These are phyloP conservation scores for Mythimna ferrago DNA, from an alignment of 2,888 invertebrate species.

Conservation along the genomic window DNA sequence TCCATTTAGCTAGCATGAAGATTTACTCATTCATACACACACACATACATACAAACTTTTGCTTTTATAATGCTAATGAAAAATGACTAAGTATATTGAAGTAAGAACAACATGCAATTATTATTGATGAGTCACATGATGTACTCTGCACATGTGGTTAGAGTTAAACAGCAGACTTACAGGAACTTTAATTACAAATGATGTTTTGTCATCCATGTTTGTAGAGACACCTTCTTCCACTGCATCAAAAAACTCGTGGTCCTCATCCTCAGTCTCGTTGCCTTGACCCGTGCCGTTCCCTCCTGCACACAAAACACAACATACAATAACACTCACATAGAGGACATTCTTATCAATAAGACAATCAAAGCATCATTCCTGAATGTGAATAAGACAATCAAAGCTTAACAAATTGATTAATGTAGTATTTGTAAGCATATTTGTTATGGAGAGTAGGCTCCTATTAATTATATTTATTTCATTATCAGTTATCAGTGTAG, in stretches of 20 bases:
- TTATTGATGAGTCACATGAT: slow-evolving; percentile 13
- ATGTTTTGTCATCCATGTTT: slow-evolving; percentile 85
- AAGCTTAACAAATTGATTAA: neutral
- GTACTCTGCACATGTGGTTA: slow-evolving; percentile 4
- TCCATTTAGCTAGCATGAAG: too few species aligned
- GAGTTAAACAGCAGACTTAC: slow-evolving; percentile 74
- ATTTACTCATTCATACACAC: too few species aligned
- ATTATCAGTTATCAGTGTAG: too few species aligned
- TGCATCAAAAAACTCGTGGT: slow-evolving; percentile 94
- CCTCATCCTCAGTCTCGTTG: slow-evolving; percentile 92
- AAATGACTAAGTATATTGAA: neutral
- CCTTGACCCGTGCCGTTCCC: slow-evolving; percentile 88
- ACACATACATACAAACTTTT: too few species aligned
- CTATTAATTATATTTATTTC: neutral
- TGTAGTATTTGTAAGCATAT: neutral
- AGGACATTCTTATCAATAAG: neutral
- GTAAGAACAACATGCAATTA: slow-evolving; percentile 11
- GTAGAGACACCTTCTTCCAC: slow-evolving; percentile 89
- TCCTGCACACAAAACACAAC: slow-evolving; percentile 72
- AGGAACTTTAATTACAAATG: slow-evolving; percentile 93
- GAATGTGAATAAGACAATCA: neutral
- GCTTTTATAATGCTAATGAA: too few species aligned
- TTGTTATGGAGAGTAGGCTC: neutral
- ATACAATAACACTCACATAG: neutral
- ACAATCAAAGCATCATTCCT: neutral